A percentile compares a stretch with the other conserved stretches of the same genome.
Conservation (phyloP, 2,797 vertebrate species). For the Arrhamphus sclerolepis region DNA sequence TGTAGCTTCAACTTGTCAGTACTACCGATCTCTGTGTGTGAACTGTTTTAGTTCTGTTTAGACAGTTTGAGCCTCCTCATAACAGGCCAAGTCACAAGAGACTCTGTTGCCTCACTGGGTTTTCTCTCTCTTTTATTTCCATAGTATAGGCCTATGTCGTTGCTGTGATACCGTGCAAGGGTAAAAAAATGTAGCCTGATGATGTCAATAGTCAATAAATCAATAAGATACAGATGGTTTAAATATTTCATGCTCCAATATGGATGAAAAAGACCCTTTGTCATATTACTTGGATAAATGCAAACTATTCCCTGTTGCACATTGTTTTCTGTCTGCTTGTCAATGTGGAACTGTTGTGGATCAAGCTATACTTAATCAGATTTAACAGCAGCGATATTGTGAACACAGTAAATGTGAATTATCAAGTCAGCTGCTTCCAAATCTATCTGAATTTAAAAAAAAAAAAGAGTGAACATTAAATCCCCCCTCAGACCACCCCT, state of each 20-base stretch:
- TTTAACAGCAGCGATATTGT: constrained; percentile 35
- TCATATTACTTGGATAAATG: constrained; percentile 12
- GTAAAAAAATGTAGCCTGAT: constrained; percentile 23
- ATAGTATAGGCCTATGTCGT: constrained; percentile 28
- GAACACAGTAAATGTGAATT: neutral
- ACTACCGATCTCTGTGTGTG: too few relatives aligned
- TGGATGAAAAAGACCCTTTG: constrained; percentile 41
- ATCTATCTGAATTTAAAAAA: neutral
- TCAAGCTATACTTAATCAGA: constrained; percentile 35
- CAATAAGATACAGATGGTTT: constrained; percentile 17
- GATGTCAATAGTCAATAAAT: constrained; percentile 28
- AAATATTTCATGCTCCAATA: constrained; percentile 36
- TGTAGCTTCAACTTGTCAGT: too few relatives aligned
- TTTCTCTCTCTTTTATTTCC: constrained; percentile 1
- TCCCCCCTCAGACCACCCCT: too few relatives aligned
- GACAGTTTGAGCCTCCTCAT: constrained; percentile 1
- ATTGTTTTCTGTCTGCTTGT: neutral
- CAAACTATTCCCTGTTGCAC: constrained; percentile 3
- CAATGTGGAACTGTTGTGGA: constrained; percentile 15
- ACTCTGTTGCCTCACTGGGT: constrained; percentile 15
- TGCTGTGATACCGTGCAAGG: neutral
- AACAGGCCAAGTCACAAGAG: constrained; percentile 34
- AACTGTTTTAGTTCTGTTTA: neutral
- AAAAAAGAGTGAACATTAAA: too few relatives aligned
- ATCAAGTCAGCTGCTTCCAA: too few relatives aligned